Evolutionary conservation across 2,797 vertebrate species (phyloP).

Genomic region (Botia kubotai): DNA sequence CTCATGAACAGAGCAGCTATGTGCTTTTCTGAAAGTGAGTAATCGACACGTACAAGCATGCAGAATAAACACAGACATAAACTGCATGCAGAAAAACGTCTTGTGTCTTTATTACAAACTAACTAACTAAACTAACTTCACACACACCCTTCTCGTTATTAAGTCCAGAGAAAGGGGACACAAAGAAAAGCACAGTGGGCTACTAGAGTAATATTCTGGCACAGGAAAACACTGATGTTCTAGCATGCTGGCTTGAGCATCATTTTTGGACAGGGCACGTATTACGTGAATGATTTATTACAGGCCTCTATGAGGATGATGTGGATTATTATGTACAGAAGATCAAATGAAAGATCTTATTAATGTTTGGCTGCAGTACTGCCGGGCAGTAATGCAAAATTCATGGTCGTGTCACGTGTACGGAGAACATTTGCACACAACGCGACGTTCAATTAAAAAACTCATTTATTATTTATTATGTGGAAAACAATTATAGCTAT

Average conservation of each 20-base stretch:
- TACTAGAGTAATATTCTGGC: background rate
- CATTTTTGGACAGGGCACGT: no score
- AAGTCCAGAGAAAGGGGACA: no score
- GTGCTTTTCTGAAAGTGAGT: no score
- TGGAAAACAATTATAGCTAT: slow-evolving; percentile 26
- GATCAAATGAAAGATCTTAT: slow-evolving; percentile 27
- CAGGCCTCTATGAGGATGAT: slow-evolving; percentile 8
- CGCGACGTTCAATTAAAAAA: slow-evolving; percentile 31
- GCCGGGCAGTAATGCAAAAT: slow-evolving; percentile 31
- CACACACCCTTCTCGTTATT: no score
- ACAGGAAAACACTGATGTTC: background rate
- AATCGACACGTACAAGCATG: no score
- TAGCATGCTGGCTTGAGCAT: no score
- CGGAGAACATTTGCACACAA: slow-evolving; percentile 1
- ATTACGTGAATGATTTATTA: slow-evolving; percentile 22
- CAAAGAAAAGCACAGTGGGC: background rate
- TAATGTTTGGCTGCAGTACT: slow-evolving; percentile 8
- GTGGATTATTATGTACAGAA: slow-evolving; percentile 21
- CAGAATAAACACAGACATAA: no score
- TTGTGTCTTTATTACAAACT: no score
- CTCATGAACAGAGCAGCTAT: no score
- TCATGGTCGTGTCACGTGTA: slow-evolving; percentile 19
- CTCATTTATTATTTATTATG: slow-evolving; percentile 35
- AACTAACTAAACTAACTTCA: no score
- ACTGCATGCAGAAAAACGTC: no score